Evolutionary conservation across 2,888 invertebrate genomes (phyloP), one percentile per base, ranked within the genome.

Genomic region (Polydrusus cervinus): DNA sequence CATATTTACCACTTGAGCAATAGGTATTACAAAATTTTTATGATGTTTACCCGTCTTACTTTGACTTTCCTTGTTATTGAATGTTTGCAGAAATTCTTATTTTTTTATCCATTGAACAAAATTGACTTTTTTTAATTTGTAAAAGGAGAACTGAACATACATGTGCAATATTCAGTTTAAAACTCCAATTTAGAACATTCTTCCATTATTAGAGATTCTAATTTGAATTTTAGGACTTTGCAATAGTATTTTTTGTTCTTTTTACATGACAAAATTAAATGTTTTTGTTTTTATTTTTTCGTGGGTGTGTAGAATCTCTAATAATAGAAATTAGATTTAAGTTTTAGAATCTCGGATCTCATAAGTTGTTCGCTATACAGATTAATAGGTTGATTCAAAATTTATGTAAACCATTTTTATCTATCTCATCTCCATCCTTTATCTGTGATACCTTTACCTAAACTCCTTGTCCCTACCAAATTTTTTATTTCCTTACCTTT

Each of bases 311-410:
- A 83, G 82, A 80, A 82, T 83, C 82, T 82, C 82, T 82, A 80
- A 79, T 81, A 72, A 78, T 74, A 75, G 66, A 71, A 79, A 53
- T 75, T 79, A 79, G 69, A 66, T 78, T 78, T 81, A 80, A 77
- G 77, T 79, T 81, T 79, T 80, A 79, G 81, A 83, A 82, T 83
- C 82, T 82, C 80, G 76, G 84, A 84, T 84, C 84, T 84, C 84
- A 83, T 78, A 79, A 81, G 82, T 57, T 57, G 57, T 83, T 82
- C 80, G 82, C 82, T 82, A 81, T 81, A 78, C 77, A 76, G 81
- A 79, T 60, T 60, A 77, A 78, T 75, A 45, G 53, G 47, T 74
- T 57, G 51, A 57, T 76, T 73, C 71, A 80, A 80, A 70, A 77
- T 73, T 77, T 73, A 60, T 66, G 60, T 51, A 72, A 61, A 68